Base-by-base conservation (phyloP, 2,888 invertebrate species). In the Eudasyphora cyanicolor region DNA sequence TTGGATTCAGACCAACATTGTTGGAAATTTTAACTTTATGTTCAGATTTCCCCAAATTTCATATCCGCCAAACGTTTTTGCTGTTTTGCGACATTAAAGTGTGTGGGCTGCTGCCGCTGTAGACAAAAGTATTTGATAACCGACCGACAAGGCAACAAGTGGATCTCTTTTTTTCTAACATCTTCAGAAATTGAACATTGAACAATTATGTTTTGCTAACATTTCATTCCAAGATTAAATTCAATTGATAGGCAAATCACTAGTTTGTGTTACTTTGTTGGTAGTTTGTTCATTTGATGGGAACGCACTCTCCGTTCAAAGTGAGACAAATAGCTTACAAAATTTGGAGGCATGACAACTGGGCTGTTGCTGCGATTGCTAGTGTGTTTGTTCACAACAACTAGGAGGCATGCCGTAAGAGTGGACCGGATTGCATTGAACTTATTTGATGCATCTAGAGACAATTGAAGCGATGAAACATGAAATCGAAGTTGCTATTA, bases 231-330 rank as follows among this genome's bases (percentile, higher is more conserved):
- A 14, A 70, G 82, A 82, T 82, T 32, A 42, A 29, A 75, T 70
- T 82, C 32, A 70, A 78, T 78, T 75, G 82, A 82, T 82, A 82
- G n/a, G n/a, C n/a, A n/a, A n/a, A n/a, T n/a, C n/a, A n/a, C n/a
- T n/a, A n/a, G n/a, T n/a, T n/a, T n/a, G n/a, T n/a, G n/a, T n/a
- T n/a, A n/a, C n/a, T n/a, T n/a, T n/a, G n/a, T n/a, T n/a, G n/a
- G n/a, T n/a, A n/a, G n/a, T n/a, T n/a, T n/a, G n/a, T n/a, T n/a
- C n/a, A n/a, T n/a, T n/a, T n/a, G n/a, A n/a, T n/a, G n/a, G n/a
- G n/a, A n/a, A n/a, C n/a, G n/a, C n/a, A n/a, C n/a, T n/a, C n/a
- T n/a, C n/a, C n/a, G n/a, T n/a, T n/a, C n/a, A n/a, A n/a, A n/a
- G n/a, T n/a, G n/a, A n/a, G n/a, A n/a, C n/a, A n/a, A n/a, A n/a